Percentiles rank a stretch among this genome's conserved stretches.
phyloP scores from a whole-genome alignment of 2,888 invertebrate genomes.

The Eudasyphora cyanicolor region DNA sequence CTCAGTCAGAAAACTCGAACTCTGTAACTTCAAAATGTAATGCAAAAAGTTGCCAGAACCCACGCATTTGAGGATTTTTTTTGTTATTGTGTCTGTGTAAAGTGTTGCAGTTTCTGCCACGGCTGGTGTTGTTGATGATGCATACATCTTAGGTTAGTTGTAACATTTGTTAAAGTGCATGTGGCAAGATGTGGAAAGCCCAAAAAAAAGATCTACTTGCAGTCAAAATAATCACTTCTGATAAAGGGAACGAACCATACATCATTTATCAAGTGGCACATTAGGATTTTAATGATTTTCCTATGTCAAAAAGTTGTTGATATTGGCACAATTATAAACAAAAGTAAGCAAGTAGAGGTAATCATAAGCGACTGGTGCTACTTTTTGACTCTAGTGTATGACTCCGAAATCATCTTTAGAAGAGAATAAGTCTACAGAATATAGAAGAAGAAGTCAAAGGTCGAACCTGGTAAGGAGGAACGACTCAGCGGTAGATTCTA shows the following conservation, averaged over 20 bases:
- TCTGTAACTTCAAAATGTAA: slow-evolving; percentile 11
- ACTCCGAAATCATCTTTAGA: no score
- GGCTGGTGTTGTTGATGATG: slow-evolving; percentile 12
- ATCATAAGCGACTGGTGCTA: no score
- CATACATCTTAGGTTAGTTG: slow-evolving; percentile 29
- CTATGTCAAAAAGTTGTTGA: no score
- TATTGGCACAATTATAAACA: no score
- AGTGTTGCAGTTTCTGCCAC: background rate
- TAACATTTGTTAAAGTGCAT: slow-evolving; percentile 33
- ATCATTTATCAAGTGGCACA: no score
- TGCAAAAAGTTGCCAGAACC: slow-evolving; percentile 24
- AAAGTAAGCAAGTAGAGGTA: no score
- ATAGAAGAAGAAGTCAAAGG: no score
- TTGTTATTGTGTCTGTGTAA: background rate
- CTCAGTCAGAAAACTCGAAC: background rate
- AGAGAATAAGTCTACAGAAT: no score
- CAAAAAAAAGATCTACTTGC: slow-evolving; percentile 11
- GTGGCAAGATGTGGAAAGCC: background rate
- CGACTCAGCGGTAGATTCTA: no score
- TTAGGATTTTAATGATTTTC: no score
- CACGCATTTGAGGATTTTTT: slow-evolving; percentile 7
- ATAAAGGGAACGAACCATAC: slow-evolving; percentile 3
- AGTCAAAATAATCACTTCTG: background rate
- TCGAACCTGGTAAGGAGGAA: no score
- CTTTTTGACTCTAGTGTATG: no score